Conservation (phyloP, 1,140 invertebrate genomes). For the Drosophila rufa region DNA sequence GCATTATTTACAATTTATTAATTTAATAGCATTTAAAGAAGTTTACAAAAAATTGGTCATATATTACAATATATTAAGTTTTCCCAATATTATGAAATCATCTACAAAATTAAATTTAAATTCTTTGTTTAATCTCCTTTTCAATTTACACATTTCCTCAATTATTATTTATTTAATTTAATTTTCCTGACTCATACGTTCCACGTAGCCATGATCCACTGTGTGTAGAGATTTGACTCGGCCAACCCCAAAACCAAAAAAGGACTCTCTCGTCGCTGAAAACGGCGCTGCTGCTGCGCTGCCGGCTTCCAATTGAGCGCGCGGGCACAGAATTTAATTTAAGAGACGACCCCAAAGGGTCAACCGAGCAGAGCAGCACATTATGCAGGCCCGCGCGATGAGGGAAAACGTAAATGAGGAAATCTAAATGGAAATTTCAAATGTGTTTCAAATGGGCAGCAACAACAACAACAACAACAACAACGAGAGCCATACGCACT, state of each 20-base stretch:
- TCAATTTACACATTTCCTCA: too few relatives aligned
- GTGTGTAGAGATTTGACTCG: neutral
- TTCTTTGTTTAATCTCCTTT: neutral
- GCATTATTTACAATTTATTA: too few relatives aligned
- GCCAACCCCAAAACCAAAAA: neutral
- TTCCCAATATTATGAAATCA: neutral
- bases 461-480: conserved; percentile 35
- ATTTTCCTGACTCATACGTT: neutral
- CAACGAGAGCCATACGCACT: conserved; percentile 50
- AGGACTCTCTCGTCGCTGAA: conserved; percentile 19
- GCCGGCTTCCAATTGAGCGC: conserved; percentile 58
- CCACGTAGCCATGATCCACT: conserved; percentile 5
- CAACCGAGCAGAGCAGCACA: conserved; percentile 53
- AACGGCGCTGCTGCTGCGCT: conserved; percentile 12
- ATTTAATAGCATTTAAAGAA: too few relatives aligned
- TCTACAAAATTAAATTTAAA: neutral
- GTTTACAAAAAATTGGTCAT: too few relatives aligned
- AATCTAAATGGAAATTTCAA: conserved; percentile 81
- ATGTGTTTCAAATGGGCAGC: conserved; percentile 75
- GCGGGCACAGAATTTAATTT: conserved; percentile 76
- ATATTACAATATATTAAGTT: too few relatives aligned
- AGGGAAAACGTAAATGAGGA: conserved; percentile 72
- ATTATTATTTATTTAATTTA: too few relatives aligned
- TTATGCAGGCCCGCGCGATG: conserved; percentile 61
- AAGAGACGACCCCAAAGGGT: conserved; percentile 72